Evolutionary conservation across 2,888 invertebrate genomes (phyloP).

Genomic region (Hydriomena furcata): DNA sequence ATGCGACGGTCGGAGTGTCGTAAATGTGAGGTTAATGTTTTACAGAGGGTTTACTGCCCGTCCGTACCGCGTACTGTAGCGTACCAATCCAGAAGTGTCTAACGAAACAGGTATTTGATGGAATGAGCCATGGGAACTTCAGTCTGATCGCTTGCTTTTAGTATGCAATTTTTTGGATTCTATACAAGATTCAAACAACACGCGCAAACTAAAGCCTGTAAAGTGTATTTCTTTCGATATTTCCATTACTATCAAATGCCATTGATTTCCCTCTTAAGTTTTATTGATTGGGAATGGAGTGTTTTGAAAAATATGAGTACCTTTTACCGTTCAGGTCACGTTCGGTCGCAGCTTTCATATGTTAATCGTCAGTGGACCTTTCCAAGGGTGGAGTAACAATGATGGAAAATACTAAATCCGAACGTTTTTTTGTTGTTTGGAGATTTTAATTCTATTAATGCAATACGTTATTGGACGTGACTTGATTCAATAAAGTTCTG

Average conservation of each 20-base stretch:
- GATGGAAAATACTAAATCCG: background rate
- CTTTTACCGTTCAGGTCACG: conserved; percentile 19
- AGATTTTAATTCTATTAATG: background rate
- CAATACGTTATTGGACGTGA: background rate
- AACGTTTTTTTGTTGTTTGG: background rate
- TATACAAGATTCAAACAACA: too few relatives aligned
- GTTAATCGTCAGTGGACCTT: conserved; percentile 20
- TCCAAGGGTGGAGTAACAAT: conserved; percentile 6
- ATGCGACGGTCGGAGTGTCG: conserved; percentile 23
- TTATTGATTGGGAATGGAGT: conserved; percentile 3
- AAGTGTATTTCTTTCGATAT: too few relatives aligned
- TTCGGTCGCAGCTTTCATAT: conserved; percentile 23
- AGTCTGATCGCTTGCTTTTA: too few relatives aligned
- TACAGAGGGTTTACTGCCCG: conserved; percentile 26
- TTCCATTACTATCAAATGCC: background rate
- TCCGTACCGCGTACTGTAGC: conserved; percentile 16
- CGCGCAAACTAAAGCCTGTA: too few relatives aligned
- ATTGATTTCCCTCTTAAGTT: background rate
- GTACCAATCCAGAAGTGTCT: conserved; percentile 6
- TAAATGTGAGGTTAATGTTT: conserved; percentile 33
- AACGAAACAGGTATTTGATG: background rate
- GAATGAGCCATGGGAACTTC: too few relatives aligned
- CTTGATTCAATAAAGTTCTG: background rate
- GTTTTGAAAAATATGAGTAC: conserved; percentile 9
- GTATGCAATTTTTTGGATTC: too few relatives aligned